Evolutionary conservation across 1,140 invertebrate genomes (phyloP).

Genomic region (Vanessa tameamea): DNA sequence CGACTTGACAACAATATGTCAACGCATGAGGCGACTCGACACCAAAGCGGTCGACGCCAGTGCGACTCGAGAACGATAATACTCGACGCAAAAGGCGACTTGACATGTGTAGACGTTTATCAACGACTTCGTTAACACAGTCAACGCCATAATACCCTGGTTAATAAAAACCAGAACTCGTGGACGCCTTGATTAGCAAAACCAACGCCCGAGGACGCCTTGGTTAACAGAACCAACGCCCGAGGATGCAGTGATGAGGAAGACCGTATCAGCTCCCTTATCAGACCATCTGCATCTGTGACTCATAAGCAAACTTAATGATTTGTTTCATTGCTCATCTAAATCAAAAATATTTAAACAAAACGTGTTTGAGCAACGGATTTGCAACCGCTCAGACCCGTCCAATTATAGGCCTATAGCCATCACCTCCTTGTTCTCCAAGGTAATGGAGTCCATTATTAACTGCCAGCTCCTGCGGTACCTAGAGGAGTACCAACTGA

Average conservation of each 20-base stretch:
- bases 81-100: not conserved
- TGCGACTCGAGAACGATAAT: constrained; percentile 1
- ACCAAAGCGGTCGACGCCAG: constrained; percentile 4
- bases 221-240: constrained; percentile 5
- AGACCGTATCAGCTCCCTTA: not conserved
- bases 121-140: constrained; percentile 3
- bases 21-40: constrained; percentile 4
- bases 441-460: no score
- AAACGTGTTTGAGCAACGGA: not conserved
- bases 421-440: no score
- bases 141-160: constrained; percentile 2
- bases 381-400: no score
- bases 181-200: constrained; percentile 3
- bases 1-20: constrained; percentile 5
- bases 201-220: constrained; percentile 4
- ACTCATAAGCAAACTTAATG: constrained; percentile 4
- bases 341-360: constrained; percentile 6
- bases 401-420: no score
- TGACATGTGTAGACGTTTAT: constrained; percentile 2
- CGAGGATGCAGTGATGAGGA: constrained; percentile 1
- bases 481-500: no score
- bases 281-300: constrained; percentile 1
- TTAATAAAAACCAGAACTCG: constrained; percentile 5
- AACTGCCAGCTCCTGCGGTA: no score
- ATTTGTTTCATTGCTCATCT: constrained; percentile 2